Conservation (phyloP, 1,140 invertebrate species). For the Zeugodacus cucurbitae region DNA sequence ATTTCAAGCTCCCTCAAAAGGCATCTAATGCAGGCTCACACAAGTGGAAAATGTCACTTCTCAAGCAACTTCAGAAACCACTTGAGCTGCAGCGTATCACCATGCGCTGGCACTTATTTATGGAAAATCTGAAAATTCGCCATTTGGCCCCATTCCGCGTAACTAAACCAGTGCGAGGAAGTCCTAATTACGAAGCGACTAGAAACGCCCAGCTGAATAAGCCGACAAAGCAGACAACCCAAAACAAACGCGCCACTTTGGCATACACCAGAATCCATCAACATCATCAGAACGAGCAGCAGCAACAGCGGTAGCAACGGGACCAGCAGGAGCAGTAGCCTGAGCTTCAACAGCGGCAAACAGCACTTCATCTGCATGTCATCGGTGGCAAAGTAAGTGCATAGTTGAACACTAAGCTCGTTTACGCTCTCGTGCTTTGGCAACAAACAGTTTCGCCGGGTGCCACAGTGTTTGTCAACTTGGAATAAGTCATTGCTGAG, state of each 20-base stretch:
- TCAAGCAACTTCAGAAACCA: background rate
- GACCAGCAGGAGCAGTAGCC: background rate
- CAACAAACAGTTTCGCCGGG: background rate
- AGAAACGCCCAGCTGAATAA: background rate
- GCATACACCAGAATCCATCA: constrained; percentile 48
- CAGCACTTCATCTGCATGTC: constrained; percentile 28
- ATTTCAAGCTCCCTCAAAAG: background rate
- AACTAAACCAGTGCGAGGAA: background rate
- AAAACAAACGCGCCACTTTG: constrained; percentile 23
- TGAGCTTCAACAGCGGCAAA: background rate
- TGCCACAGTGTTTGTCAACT: background rate
- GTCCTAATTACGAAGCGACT: constrained; percentile 3
- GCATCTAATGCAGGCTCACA: background rate
- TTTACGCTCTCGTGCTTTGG: background rate
- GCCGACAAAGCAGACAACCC: constrained; percentile 26
- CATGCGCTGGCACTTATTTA: background rate
- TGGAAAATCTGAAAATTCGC: background rate
- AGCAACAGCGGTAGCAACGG: background rate
- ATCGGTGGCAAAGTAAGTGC: background rate
- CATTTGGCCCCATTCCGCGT: background rate
- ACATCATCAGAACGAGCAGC: constrained; percentile 42
- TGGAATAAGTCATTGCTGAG: background rate
- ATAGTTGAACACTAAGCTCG: background rate
- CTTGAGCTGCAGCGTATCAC: background rate
- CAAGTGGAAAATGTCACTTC: background rate